These are phyloP conservation scores for Chelonus insularis DNA, from an alignment of 1,140 invertebrate genomes.

Conservation along the genomic window DNA sequence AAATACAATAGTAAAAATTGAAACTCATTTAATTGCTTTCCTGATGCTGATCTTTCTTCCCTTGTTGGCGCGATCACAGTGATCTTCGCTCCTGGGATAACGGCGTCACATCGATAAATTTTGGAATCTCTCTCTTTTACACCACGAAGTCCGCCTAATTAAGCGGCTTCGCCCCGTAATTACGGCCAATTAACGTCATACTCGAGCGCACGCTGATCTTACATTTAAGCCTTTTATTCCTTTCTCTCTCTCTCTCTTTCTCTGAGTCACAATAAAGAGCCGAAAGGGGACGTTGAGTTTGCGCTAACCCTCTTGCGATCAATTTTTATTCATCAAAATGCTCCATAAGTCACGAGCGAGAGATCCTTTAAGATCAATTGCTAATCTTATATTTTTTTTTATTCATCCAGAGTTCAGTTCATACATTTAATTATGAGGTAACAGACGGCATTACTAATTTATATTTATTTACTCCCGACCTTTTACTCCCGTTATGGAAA, in stretches of 20 bases:
- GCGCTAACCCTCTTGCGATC: background rate
- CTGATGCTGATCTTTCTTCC: background rate
- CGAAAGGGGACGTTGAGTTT: background rate
- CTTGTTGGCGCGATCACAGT: conserved; percentile 8
- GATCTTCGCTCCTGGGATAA: conserved; percentile 29
- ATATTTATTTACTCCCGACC: conserved; percentile 28
- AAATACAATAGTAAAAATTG: no score
- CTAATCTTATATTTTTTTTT: background rate
- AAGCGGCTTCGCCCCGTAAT: conserved; percentile 51
- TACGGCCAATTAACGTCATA: conserved; percentile 55
- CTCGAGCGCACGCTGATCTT: conserved; percentile 30
- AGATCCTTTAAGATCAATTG: no score
- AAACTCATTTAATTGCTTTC: background rate
- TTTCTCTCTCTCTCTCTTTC: background rate
- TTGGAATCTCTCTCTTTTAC: conserved; percentile 40
- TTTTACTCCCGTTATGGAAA: conserved; percentile 27
- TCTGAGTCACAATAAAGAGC: background rate
- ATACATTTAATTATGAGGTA: conserved; percentile 10
- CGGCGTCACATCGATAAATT: conserved; percentile 47
- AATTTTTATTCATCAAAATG: background rate
- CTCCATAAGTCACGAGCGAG: background rate
- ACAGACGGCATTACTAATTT: conserved; percentile 21
- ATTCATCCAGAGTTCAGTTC: background rate
- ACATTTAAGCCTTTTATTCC: background rate
- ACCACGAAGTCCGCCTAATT: conserved; percentile 42